These are phyloP conservation scores for Apodemus speciosus DNA, from an alignment of 2,113 vertebrate genomes.

Conservation along the genomic window DNA sequence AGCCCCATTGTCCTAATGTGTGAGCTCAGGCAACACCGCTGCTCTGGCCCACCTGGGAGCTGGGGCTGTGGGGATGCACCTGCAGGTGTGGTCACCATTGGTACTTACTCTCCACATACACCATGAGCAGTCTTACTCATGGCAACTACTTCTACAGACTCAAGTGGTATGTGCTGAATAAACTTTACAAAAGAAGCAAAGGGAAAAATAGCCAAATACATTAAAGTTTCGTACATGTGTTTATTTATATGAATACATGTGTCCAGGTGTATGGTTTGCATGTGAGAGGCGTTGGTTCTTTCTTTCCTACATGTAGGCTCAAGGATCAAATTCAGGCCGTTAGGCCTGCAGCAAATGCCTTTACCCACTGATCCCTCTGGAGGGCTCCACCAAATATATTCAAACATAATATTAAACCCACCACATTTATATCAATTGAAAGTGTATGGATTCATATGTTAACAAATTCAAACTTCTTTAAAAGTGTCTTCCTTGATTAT, in stretches of 20 bases:
- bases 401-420: conserved; percentile 53
- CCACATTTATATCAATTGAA: conserved; percentile 12
- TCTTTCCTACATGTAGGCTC: background rate
- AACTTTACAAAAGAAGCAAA: conserved; percentile 18
- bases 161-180: conserved; percentile 18
- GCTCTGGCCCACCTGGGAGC: background rate
- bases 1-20: background rate
- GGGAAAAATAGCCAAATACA: background rate
- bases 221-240: background rate
- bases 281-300: background rate
- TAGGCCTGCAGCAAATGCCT: background rate
- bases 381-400: background rate
- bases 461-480: conserved; percentile 28
- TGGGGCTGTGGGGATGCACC: background rate
- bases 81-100: background rate
- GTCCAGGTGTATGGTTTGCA: background rate
- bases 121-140: background rate
- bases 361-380: background rate
- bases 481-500: background rate
- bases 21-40: background rate
- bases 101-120: background rate
- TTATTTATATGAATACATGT: background rate
- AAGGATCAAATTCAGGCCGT: background rate
- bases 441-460: background rate
- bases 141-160: background rate